Evolutionary conservation across 2,113 vertebrate genomes (phyloP).

Genomic region (Oreamnos americanus): DNA sequence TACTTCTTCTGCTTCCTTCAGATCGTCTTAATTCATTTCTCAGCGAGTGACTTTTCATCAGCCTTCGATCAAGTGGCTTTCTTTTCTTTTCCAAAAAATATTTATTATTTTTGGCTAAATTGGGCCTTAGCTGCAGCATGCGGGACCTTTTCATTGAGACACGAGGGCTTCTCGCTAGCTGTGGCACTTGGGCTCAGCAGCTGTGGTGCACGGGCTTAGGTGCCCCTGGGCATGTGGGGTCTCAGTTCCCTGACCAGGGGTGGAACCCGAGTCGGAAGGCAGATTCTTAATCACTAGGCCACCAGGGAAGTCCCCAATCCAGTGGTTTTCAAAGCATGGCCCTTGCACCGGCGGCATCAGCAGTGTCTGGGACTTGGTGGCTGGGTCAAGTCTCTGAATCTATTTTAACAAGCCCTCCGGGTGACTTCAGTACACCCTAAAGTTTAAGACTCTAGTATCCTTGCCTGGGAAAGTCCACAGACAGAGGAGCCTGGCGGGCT

Average conservation of each 20-base stretch:
- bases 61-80: background rate
- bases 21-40: background rate
- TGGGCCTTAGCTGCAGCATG: background rate
- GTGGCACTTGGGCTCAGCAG: background rate
- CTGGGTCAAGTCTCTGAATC: background rate
- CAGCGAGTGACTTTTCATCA: background rate
- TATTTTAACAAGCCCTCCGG: background rate
- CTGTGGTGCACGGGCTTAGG: background rate
- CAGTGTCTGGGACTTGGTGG: background rate
- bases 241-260: background rate
- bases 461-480: background rate
- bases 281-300: background rate
- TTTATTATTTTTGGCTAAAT: background rate
- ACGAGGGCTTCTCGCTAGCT: background rate
- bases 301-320: background rate
- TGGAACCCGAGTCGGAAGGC: background rate
- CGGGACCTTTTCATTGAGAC: rapidly evolving
- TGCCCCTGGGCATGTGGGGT: background rate
- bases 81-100: background rate
- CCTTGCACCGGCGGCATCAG: background rate
- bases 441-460: background rate
- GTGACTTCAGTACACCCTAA: background rate
- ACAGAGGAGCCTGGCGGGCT: background rate
- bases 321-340: background rate
- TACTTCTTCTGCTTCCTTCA: background rate